Base-by-base conservation (phyloP, 2,888 invertebrate species). In the Polydrusus tereticollis region DNA sequence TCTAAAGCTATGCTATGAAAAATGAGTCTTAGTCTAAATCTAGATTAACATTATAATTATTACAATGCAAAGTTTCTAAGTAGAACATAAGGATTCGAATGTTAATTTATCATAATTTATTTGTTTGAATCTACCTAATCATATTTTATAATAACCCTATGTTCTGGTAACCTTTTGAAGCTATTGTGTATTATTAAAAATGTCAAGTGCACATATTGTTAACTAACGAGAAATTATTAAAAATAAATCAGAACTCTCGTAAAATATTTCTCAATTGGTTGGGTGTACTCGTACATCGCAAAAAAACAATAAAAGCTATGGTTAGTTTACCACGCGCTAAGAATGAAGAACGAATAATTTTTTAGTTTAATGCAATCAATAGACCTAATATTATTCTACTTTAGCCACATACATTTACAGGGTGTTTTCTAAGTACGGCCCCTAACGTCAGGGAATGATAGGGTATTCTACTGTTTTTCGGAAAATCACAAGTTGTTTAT, bases 191-290 rank as follows among this genome's bases (percentile, higher is more conserved):
- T 59, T 63, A 69, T 21, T 62, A 69, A 69, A 69, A 69, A 69
- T 69, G 69, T 69, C 69, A 69, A 69, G 69, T 69, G 69, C 69
- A 69, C 36, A 62, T 55, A 63, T 69, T 69, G 63, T 69, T 62
- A 59, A 26, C 43, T 69, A 69, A 69, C 50, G 63, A 69, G 63
- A 57, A 68, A 68, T 68, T 68, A 60, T 68, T 68, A 62, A 68
- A 68, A 68, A 47, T 47, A 58, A 47, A 67, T 59, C 58, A 47
- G 58, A 67, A 58, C 67, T 59, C 45, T 36, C 8, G 59, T 47
- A 67, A 45, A 16, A 58, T 29, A 59, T 67, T 66, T 14, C 65
- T 45, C 57, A 66, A 66, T 57, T 45, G 1, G 20, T 50, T 21
- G 2, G 21, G n/a, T 36, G 36, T 33, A 33, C 8, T 33, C n/a